A percentile compares a stretch with the other conserved stretches of the same genome.
phyloP scores from a whole-genome alignment of 2,888 invertebrate species.

The Xanthorhoe spadicearia region DNA sequence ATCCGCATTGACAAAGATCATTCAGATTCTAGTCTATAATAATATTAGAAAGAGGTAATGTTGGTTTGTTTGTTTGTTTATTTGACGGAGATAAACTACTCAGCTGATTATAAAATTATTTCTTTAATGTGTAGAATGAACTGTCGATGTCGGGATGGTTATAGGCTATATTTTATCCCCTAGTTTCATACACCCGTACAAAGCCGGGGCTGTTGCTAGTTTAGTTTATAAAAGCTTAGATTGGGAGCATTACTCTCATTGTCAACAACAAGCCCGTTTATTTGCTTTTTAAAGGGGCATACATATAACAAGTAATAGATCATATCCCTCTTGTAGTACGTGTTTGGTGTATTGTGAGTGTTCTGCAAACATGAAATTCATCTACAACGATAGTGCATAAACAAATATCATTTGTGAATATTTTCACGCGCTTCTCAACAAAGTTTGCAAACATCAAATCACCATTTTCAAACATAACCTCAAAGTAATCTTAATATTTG shows the following conservation, averaged over 20 bases:
- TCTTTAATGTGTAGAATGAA: no score
- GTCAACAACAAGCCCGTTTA: not conserved
- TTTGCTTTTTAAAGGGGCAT: not conserved
- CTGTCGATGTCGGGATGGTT: no score
- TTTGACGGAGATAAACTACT: no score
- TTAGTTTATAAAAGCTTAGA: no score
- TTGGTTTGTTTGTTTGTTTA: no score
- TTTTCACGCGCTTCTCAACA: slow-evolving; percentile 31
- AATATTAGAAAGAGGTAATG: no score
- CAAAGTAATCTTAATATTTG: slow-evolving; percentile 39
- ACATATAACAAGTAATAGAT: not conserved
- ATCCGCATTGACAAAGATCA: slow-evolving; percentile 16
- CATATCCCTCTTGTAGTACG: slow-evolving; percentile 4
- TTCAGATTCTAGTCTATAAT: slow-evolving; percentile 15
- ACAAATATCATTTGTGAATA: slow-evolving; percentile 33
- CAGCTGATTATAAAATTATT: no score
- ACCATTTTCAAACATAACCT: slow-evolving; percentile 40
- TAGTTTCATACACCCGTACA: no score
- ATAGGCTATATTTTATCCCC: no score
- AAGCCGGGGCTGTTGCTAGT: no score
- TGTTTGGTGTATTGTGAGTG: not conserved
- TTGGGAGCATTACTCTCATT: not conserved
- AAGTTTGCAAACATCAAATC: slow-evolving; percentile 38
- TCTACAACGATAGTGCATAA: slow-evolving; percentile 2
- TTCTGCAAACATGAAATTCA: slow-evolving; percentile 1